phyloP scores from a whole-genome alignment of 1,140 invertebrate genomes.

The Pogonus chalceus region DNA sequence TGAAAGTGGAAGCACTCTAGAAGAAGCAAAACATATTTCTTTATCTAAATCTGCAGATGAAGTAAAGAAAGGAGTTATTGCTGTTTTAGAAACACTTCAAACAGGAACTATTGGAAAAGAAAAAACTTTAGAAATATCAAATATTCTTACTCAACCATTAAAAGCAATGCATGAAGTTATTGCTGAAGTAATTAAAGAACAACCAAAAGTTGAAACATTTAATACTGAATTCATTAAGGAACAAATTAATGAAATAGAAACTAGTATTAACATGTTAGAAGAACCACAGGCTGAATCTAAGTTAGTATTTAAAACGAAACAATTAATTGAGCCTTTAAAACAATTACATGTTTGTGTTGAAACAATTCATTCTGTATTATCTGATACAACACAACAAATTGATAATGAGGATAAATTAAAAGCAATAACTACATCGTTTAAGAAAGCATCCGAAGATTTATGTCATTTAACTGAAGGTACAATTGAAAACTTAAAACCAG shows the following conservation, averaged over 20 bases:
- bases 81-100: neutral
- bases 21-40: neutral
- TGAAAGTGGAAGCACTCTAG: neutral
- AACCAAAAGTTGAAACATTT: conserved; percentile 11
- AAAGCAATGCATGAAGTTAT: conserved; percentile 4
- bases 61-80: neutral
- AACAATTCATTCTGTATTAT: neutral
- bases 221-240: conserved; percentile 3
- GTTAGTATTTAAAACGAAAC: neutral
- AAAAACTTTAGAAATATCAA: neutral
- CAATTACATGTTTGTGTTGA: neutral
- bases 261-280: neutral
- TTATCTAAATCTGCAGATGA: neutral
- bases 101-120: neutral
- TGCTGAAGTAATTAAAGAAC: neutral
- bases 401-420: neutral
- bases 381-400: neutral
- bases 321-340: neutral
- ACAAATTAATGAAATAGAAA: neutral
- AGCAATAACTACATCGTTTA: neutral
- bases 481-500: neutral
- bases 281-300: neutral
- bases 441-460: neutral
- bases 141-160: neutral
- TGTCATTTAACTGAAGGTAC: neutral